Evolutionary conservation across 2,797 vertebrate species (phyloP).

Genomic region (Jordanella pulchra): DNA sequence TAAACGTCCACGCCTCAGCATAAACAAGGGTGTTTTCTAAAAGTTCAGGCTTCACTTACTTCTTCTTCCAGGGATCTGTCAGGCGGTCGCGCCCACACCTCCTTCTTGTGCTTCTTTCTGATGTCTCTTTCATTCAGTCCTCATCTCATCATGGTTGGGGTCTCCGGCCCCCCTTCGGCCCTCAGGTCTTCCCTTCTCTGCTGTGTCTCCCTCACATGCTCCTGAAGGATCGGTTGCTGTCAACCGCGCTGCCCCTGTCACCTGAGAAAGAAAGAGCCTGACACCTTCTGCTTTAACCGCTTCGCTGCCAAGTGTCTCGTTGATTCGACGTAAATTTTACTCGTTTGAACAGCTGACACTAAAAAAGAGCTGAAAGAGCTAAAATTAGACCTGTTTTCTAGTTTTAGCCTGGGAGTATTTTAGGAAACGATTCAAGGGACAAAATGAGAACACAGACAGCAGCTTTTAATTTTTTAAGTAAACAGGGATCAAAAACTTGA

Average conservation of each 20-base stretch:
- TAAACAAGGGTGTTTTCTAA: conserved; percentile 24
- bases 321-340: conserved; percentile 6
- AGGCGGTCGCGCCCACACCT: conserved; percentile 1
- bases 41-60: conserved; percentile 41
- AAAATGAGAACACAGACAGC: background rate
- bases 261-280: conserved; percentile 59
- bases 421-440: background rate
- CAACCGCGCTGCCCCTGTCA: conserved; percentile 60
- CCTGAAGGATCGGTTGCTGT: conserved; percentile 71
- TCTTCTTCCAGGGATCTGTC: conserved; percentile 16
- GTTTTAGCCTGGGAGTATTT: conserved; percentile 10
- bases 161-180: conserved; percentile 20
- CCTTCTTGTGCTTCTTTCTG: background rate
- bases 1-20: conserved; percentile 16
- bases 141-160: conserved; percentile 28
- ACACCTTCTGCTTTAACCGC: conserved; percentile 60
- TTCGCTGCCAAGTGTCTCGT: conserved; percentile 51
- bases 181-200: conserved; percentile 21
- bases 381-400: background rate
- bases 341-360: background rate
- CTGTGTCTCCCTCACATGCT: conserved; percentile 29
- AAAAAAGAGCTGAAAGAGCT: background rate
- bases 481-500: background rate
- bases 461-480: background rate
- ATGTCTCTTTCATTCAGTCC: conserved; percentile 9